Evolutionary conservation across 2,797 vertebrate genomes (phyloP), one percentile per base, ranked within the genome.

Genomic region (Halcyon badia): DNA sequence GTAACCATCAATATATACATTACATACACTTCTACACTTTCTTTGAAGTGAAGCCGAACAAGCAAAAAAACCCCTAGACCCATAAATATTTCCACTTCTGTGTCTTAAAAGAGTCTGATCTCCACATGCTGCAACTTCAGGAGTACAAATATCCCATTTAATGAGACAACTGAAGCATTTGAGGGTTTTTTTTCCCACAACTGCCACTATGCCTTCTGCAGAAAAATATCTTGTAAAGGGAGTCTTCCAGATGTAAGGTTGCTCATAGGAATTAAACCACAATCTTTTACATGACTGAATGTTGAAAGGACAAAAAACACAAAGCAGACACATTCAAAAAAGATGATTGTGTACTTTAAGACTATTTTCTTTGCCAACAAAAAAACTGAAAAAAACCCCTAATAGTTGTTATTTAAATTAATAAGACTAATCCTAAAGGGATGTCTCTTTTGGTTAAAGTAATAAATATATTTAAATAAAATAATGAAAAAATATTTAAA

Each of bases 21-120:
- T 68, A 81, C 22, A 64, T 39, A 46, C 5, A 42, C 57, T 26
- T 42, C 70, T 80, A 77, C 91, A 58, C 24, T 80, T 62, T 72
- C 81, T 91, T 62, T 94, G 64, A 92, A 94, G 79, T 28, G 16
- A 93, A 82, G 48, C 17, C 71, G 52, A 94, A 91, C 68, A 83
- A 57, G 56, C 35, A 73, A 91, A 30, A 65, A 0, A 41, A 7
- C 41, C 51, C 28, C 58, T 21, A 60, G 77, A 58, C 11, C 24
- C 1, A 2, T 54, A 83, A 90, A 83, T 71, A 87, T 85, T 87
- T 83, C 31, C 68, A 80, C n/a, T 85, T 89, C n/a, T 18, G 33
- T 48, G 2, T 77, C 87, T 95, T 70, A 64, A 61, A 87, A 64
- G 48, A 70, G 25, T 33, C 57, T 92, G 64, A 77, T 60, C 72